These are phyloP conservation scores for Brachyalestes nurse DNA, from an alignment of 2,797 vertebrate species.

Conservation along the genomic window DNA sequence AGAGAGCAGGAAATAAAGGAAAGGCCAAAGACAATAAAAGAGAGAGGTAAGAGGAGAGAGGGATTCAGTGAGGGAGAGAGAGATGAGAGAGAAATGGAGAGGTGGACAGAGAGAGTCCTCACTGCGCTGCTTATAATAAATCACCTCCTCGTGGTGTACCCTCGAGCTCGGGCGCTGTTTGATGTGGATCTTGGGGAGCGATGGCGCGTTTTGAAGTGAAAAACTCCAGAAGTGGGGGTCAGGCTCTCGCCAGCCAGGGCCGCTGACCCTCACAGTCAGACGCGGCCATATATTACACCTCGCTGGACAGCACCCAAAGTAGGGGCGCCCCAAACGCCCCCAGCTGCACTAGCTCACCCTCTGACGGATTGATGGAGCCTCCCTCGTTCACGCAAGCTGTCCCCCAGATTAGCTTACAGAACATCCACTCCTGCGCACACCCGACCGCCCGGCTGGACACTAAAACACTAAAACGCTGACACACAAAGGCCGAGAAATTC, in stretches of 20 bases:
- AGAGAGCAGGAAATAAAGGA: slow-evolving; percentile 39
- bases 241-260: slow-evolving; percentile 88
- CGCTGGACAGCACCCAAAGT: slow-evolving; percentile 83
- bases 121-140: slow-evolving; percentile 91
- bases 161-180: slow-evolving; percentile 90
- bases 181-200: slow-evolving; percentile 92
- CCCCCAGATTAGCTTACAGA: slow-evolving; percentile 72
- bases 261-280: slow-evolving; percentile 93
- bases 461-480: slow-evolving; percentile 47
- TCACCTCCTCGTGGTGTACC: slow-evolving; percentile 84
- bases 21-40: slow-evolving; percentile 68
- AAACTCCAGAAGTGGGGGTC: slow-evolving; percentile 96
- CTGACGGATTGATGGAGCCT: slow-evolving; percentile 83
- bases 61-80: slow-evolving; percentile 40
- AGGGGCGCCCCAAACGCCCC: slow-evolving; percentile 77
- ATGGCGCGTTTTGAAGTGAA: slow-evolving; percentile 94
- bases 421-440: slow-evolving; percentile 39
- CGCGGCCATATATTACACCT: slow-evolving; percentile 86
- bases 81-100: slow-evolving; percentile 49
- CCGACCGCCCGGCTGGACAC: slow-evolving; percentile 42
- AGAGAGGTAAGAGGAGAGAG: slow-evolving; percentile 73
- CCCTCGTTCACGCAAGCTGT: slow-evolving; percentile 78
- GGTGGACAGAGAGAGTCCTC: slow-evolving; percentile 64
- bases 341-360: slow-evolving; percentile 85
- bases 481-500: slow-evolving; percentile 40